These are phyloP conservation scores for Podilymbus podiceps DNA, from an alignment of 2,113 vertebrate genomes.

Conservation along the genomic window DNA sequence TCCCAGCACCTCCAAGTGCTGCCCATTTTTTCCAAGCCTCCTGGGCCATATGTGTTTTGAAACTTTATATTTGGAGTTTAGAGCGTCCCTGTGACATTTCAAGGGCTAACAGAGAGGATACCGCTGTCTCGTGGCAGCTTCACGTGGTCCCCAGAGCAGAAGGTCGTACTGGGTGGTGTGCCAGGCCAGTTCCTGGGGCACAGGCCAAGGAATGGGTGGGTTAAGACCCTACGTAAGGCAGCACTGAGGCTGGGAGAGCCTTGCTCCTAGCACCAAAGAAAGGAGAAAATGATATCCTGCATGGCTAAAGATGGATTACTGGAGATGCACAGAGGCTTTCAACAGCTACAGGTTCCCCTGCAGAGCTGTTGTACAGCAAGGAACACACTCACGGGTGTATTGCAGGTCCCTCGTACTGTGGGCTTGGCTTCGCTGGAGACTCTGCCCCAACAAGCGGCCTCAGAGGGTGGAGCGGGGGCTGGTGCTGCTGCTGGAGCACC, in stretches of 20 bases:
- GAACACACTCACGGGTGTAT: accelerated
- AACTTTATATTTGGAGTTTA: not conserved
- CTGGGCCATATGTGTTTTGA: not conserved
- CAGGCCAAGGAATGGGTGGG: not conserved
- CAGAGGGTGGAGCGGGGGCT: not conserved
- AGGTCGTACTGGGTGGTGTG: not conserved
- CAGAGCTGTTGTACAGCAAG: not conserved
- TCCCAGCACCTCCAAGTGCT: not conserved
- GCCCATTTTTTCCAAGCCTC: not conserved
- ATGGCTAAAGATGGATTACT: not conserved
- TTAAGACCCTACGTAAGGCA: not conserved
- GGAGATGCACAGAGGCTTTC: not conserved
- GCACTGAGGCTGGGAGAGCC: not conserved
- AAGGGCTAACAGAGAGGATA: not conserved
- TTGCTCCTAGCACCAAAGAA: not conserved
- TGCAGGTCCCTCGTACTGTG: not conserved
- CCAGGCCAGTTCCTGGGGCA: not conserved
- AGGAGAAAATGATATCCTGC: not conserved
- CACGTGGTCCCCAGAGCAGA: not conserved
- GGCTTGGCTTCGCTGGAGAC: not conserved
- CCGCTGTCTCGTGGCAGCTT: not conserved
- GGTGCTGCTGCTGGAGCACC: not conserved
- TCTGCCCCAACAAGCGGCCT: not conserved
- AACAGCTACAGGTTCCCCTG: not conserved
- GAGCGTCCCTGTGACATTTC: not conserved